Conservation (phyloP, 2,797 vertebrate species). For the Acipenser transmontanus region DNA sequence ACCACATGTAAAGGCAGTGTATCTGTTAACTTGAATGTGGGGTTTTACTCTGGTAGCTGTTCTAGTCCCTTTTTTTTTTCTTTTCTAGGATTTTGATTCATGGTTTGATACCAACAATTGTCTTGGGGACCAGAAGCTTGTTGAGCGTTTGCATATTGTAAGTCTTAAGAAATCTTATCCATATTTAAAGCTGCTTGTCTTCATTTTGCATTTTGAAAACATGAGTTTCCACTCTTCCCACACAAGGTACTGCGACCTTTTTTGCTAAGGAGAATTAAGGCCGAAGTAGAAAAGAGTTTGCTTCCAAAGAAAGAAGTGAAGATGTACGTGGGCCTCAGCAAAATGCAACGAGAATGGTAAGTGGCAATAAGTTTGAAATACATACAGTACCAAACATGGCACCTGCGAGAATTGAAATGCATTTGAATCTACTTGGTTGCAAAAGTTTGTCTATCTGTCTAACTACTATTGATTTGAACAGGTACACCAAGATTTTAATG, state of each 20-base stretch:
- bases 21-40: too few species aligned
- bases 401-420: background rate
- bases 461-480: slow-evolving; percentile 30
- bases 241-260: slow-evolving; percentile 87
- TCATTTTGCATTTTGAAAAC: too few species aligned
- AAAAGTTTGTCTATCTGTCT: slow-evolving; percentile 6
- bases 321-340: slow-evolving; percentile 96
- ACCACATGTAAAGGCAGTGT: too few species aligned
- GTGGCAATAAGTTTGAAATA: slow-evolving; percentile 21
- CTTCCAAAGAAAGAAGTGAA: slow-evolving; percentile 96
- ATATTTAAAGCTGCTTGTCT: background rate
- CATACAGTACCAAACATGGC: background rate
- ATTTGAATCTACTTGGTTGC: background rate
- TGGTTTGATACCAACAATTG: slow-evolving; percentile 99
- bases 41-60: too few species aligned
- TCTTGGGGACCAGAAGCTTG: slow-evolving; percentile 89
- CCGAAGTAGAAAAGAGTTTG: slow-evolving; percentile 94
- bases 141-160: slow-evolving; percentile 95
- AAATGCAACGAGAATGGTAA: slow-evolving; percentile 98
- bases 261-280: slow-evolving; percentile 93
- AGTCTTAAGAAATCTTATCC: slow-evolving; percentile 32
- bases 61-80: slow-evolving; percentile 24
- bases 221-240: background rate
- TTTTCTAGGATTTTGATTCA: slow-evolving; percentile 87
- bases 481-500: slow-evolving; percentile 97